Base-by-base conservation (phyloP, 2,888 invertebrate genomes). In the Arenicola marina region DNA sequence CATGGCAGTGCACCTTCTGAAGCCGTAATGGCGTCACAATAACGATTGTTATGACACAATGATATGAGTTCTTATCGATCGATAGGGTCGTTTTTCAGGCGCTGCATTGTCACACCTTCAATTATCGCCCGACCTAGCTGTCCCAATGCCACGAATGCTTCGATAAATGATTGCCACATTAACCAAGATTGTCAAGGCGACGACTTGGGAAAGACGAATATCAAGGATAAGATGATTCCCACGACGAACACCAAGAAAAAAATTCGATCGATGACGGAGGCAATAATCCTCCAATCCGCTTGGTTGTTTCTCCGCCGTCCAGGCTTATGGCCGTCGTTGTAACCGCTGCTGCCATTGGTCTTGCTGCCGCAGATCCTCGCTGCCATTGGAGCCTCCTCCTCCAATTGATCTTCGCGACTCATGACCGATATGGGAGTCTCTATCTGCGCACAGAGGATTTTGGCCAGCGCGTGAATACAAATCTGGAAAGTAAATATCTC, bases 151-250 rank as follows among this genome's bases (percentile, higher is more conserved):
- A n/a, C n/a, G n/a, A n/a, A n/a, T n/a, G n/a, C n/a, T n/a, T n/a
- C n/a, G n/a, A n/a, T n/a, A n/a, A n/a, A n/a, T n/a, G n/a, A n/a
- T n/a, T n/a, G n/a, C n/a, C n/a, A n/a, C n/a, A n/a, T n/a, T n/a
- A n/a, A n/a, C n/a, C n/a, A n/a, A n/a, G n/a, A n/a, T n/a, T n/a
- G n/a, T n/a, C n/a, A n/a, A n/a, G 38, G 38, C 38, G 11, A 38
- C 24, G 7, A 48, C 56, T 65, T 56, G 21, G 68, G 68, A 46
- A 68, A 68, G 18, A 68, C 63, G 43, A 68, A 66, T 15, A 63
- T 55, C 2, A 68, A 51, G 18, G 68, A 66, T 15, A 68, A 48
- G 24, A 62, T 45, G 31, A 68, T 63, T 21, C 60, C 59, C 1
- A 61, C 28, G 2, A 56, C 61, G 45, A 66, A 68, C 21, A 63